phyloP scores from a whole-genome alignment of 2,797 vertebrate species.

The Pogonophryne albipinna region DNA sequence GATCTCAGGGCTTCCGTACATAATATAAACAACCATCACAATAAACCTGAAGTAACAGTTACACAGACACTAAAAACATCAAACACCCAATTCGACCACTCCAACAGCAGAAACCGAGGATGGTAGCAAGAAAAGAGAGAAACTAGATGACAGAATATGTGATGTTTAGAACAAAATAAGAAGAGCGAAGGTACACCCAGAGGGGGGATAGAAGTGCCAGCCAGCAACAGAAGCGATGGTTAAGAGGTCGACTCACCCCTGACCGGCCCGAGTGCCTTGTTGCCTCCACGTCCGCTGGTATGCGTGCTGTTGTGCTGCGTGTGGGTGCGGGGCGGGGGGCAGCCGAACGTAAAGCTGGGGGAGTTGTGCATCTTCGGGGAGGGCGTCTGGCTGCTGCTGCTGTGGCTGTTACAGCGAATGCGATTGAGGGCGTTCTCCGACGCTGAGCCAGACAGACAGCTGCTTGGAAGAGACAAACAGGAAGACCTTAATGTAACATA shows the following conservation, averaged over 20 bases:
- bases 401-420: conserved; percentile 87
- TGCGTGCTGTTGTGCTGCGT: conserved; percentile 74
- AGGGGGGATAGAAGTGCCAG: conserved; percentile 6
- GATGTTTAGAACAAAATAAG: background rate
- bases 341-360: conserved; percentile 91
- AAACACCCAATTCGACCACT: conserved; percentile 1
- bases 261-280: conserved; percentile 83
- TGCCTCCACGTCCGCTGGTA: conserved; percentile 61
- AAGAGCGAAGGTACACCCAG: background rate
- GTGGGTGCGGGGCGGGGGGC: conserved; percentile 72
- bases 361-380: conserved; percentile 89
- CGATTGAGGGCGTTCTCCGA: conserved; percentile 88
- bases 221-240: conserved; percentile 1
- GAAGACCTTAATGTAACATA: background rate
- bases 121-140: background rate
- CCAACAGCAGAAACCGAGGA: conserved; percentile 16
- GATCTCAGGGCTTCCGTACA: too few species aligned
- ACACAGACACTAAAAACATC: conserved; percentile 8
- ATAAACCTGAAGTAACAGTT: conserved; percentile 6
- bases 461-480: conserved; percentile 53
- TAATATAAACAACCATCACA: background rate
- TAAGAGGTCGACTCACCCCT: conserved; percentile 88
- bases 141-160: background rate
- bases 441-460: conserved; percentile 85
- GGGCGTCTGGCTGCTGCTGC: conserved; percentile 89